These are phyloP conservation scores for Anoplophora glabripennis DNA, from an alignment of 1,140 invertebrate genomes.

Conservation along the genomic window DNA sequence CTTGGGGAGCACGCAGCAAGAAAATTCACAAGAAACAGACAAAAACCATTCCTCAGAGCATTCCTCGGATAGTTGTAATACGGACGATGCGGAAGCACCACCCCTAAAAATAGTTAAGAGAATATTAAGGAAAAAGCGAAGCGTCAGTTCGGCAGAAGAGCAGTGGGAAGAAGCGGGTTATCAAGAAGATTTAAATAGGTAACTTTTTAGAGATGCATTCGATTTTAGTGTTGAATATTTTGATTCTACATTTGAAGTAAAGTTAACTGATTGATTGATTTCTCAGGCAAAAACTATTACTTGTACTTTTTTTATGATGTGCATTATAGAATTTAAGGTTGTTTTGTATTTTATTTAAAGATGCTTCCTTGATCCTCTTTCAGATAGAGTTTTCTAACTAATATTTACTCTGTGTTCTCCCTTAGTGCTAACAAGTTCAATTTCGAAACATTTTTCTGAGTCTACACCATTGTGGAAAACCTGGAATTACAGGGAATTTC, in stretches of 20 bases:
- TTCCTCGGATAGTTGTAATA: slow-evolving; percentile 27
- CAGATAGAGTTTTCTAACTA: no score
- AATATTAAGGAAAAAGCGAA: slow-evolving; percentile 53
- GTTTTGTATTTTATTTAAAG: no score
- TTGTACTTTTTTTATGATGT: no score
- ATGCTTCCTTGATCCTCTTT: no score
- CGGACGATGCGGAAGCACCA: slow-evolving; percentile 13
- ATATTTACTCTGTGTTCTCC: no score
- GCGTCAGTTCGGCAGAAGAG: slow-evolving; percentile 61
- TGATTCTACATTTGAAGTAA: no score
- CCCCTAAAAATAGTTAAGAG: slow-evolving; percentile 16
- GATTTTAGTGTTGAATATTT: no score
- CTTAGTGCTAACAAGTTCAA: no score
- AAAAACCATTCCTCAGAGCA: slow-evolving; percentile 32
- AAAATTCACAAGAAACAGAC: slow-evolving; percentile 16
- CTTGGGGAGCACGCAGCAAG: background rate
- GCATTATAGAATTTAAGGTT: no score
- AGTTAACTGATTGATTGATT: slow-evolving; percentile 32
- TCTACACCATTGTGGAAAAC: no score
- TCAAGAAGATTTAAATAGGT: slow-evolving; percentile 52
- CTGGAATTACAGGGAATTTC: no score
- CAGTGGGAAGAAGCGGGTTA: slow-evolving; percentile 62
- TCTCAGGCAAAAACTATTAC: slow-evolving; percentile 25
- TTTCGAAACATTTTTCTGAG: no score
- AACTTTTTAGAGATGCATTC: background rate